phyloP scores from a whole-genome alignment of 2,888 invertebrate genomes.

The Drosophila picticornis region DNA sequence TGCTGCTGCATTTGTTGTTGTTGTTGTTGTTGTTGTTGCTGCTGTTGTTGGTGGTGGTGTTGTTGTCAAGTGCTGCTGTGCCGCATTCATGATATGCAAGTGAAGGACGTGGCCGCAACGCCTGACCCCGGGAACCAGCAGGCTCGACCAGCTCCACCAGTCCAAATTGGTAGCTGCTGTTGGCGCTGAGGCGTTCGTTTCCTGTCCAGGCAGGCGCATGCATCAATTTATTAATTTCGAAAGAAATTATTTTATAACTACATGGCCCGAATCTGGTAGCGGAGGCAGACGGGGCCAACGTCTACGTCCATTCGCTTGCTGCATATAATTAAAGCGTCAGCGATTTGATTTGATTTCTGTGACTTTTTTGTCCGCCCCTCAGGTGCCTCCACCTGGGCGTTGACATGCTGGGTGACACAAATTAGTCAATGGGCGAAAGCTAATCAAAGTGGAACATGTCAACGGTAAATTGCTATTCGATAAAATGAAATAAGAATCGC shows the following conservation, averaged over 20 bases:
- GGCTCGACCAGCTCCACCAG: constrained; percentile 8
- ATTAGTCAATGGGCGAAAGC: constrained; percentile 63
- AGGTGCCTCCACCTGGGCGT: constrained; percentile 41
- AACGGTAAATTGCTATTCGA: constrained; percentile 63
- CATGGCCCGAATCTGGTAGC: constrained; percentile 26
- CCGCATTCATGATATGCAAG: constrained; percentile 53
- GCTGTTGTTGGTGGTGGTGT: background rate
- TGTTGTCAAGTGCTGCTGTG: constrained; percentile 45
- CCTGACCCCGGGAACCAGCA: constrained; percentile 17
- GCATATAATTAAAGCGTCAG: constrained; percentile 68
- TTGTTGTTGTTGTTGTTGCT: background rate
- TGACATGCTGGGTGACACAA: constrained; percentile 56
- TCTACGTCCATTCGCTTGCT: constrained; percentile 54
- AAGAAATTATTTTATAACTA: constrained; percentile 75
- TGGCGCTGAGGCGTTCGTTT: constrained; percentile 58
- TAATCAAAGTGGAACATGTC: constrained; percentile 79
- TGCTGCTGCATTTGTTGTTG: background rate
- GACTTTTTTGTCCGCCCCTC: background rate
- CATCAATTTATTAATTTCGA: constrained; percentile 80
- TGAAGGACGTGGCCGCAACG: constrained; percentile 55
- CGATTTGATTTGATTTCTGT: constrained; percentile 5
- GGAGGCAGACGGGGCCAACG: constrained; percentile 1
- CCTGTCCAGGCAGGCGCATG: constrained; percentile 57
- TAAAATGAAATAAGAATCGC: constrained; percentile 60
- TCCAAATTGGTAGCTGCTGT: constrained; percentile 49